phyloP scores from a whole-genome alignment of 2,797 vertebrate genomes.

The Gastrophryne carolinensis region DNA sequence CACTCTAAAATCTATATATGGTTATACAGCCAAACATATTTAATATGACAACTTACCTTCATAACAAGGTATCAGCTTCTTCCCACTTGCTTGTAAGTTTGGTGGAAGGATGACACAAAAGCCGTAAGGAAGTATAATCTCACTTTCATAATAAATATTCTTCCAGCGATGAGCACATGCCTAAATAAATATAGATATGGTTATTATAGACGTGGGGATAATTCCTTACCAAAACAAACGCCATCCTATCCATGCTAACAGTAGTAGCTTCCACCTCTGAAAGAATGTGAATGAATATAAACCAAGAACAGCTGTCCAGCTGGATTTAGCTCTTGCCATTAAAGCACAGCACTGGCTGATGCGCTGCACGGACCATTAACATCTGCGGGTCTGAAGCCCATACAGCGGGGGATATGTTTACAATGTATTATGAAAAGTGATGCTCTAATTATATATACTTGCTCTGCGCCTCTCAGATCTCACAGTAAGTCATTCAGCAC shows the following conservation, averaged over 20 bases:
- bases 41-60: constrained; percentile 77
- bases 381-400: background rate
- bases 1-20: no score
- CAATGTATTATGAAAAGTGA: background rate
- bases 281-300: constrained; percentile 8
- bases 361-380: background rate
- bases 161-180: constrained; percentile 99
- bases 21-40: no score
- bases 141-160: constrained; percentile 89
- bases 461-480: background rate
- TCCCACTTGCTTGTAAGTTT: constrained; percentile 80
- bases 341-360: background rate
- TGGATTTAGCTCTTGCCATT: background rate
- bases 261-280: background rate
- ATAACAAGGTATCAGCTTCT: constrained; percentile 88
- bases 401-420: background rate
- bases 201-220: background rate
- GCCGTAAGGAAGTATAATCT: constrained; percentile 91
- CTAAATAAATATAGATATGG: constrained; percentile 63
- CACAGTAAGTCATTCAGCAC: background rate
- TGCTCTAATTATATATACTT: background rate
- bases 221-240: background rate
- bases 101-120: constrained; percentile 91
- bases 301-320: constrained; percentile 11
- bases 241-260: background rate